Base-by-base conservation (phyloP, 2,888 invertebrate genomes). In the Hecatera dysodea region DNA sequence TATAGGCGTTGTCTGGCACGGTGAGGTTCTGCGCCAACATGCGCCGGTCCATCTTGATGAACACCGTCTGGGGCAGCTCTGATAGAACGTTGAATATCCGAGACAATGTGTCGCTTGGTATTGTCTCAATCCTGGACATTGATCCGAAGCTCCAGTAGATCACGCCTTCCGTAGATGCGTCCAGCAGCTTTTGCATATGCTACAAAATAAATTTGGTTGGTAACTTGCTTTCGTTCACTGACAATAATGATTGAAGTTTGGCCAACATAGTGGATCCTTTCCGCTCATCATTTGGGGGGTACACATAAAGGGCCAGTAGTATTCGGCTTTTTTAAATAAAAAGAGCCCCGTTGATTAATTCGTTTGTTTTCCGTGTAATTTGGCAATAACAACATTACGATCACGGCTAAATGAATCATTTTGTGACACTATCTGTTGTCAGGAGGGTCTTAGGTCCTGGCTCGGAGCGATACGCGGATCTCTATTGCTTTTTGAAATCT, bases 81-180 rank as follows among this genome's bases (percentile, higher is more conserved):
- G 96, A 95, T 75, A 97, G 93, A 2, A 94, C 96, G 36, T 91
- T 89, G 78, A 97, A 94, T 78, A 97, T 95, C 64, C 92, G 92
- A 73, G 93, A 90, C 57, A 96, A 84, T 77, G 91, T 95, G 24
- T 94, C 91, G 48, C 88, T 89, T 0, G 96, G 95, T 76, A 97
- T 96, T 0, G 96, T 95, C 87, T 96, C 96, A 46, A 96, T 96
- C 29, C 94, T 89, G 1, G 97, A 92, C 95, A 97, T 96, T 9
- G 97, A 97, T 15, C 97, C 97, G 83, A 97, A 96, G 78, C 96
- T 96, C 92, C 97, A 96, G 86, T 96, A 97, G 69, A 97, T 96
- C 33, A 96, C 94, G 19, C 96, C 96, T 67, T 96, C 93, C 22
- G 88, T 85, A 0, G 96, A 94, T 39, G 91, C 92, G 80, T 96